A percentile compares a stretch with the other conserved stretches of the same genome.
phyloP scores from a whole-genome alignment of 2,797 vertebrate genomes.

The Schizothorax lantsangensis region DNA sequence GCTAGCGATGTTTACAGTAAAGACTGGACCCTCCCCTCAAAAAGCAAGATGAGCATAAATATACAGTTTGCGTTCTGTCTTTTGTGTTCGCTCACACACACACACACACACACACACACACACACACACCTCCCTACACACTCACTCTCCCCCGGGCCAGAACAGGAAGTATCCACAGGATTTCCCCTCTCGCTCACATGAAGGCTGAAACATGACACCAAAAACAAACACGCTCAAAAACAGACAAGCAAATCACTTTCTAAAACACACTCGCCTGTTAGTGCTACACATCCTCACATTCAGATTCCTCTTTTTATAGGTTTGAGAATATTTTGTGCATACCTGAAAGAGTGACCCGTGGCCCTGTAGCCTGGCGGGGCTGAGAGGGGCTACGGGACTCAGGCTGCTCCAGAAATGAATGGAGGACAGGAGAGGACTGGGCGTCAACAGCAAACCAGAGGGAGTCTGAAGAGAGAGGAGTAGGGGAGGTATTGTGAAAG shows the following conservation, averaged over 20 bases:
- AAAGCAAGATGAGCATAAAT: conserved; percentile 52
- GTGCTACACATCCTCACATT: neutral
- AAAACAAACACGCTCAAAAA: conserved; percentile 49
- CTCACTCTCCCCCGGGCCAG: conserved; percentile 62
- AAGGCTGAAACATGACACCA: conserved; percentile 64
- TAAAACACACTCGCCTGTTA: neutral
- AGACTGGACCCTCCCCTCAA: conserved; percentile 50
- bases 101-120: conserved; percentile 26
- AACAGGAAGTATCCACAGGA: conserved; percentile 71
- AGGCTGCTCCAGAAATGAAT: conserved; percentile 97
- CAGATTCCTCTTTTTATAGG: neutral
- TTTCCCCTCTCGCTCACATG: conserved; percentile 66
- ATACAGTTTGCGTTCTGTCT: conserved; percentile 25
- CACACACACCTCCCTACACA: conserved; percentile 45
- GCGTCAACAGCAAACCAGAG: conserved; percentile 91
- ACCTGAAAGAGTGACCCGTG: conserved; percentile 94
- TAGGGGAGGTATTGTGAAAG: conserved; percentile 22
- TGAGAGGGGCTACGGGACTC: conserved; percentile 93
- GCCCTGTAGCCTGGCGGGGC: conserved; percentile 92
- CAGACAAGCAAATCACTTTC: conserved; percentile 15
- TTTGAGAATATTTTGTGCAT: conserved; percentile 42
- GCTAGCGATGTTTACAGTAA: conserved; percentile 53
- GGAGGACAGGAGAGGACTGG: conserved; percentile 91
- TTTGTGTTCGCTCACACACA: conserved; percentile 3
- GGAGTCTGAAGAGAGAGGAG: conserved; percentile 82